Base-by-base conservation (phyloP, 2,113 vertebrate genomes). In the Phrynosoma platyrhinos region DNA sequence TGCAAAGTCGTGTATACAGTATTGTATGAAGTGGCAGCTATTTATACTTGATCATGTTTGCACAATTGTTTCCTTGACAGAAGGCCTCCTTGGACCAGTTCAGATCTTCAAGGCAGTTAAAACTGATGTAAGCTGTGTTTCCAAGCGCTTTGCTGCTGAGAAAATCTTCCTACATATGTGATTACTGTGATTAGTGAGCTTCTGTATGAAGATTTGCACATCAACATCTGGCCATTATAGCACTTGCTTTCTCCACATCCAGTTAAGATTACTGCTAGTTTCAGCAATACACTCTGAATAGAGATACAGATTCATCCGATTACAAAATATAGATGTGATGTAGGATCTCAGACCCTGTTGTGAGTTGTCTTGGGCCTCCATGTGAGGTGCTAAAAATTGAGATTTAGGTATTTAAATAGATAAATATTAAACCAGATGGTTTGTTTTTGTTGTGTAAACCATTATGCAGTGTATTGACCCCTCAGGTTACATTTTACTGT, bases 401-500 rank as follows among this genome's bases (percentile, higher is more conserved):
- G 42, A 25, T 42, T 13, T 27, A 52, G 47, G 25, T 25, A 52
- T 42, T 42, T 78, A 27, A 68, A 68, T 68, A 21, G 36, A 75
- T 75, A 75, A 21, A 25, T 3, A 9, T 12, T 2, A 52, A 23
- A 76, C 36, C 74, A 76, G 32, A 76, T 76, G 74, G 74, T 23
- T 76, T 76, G 74, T 21, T 78, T 78, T 47, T 5, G 47, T 80
- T 58, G 52, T 32, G 5, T 30, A 58, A 80, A 80, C 16, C 8
- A 4, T 78, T 78, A 3, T 13, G 23, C 25, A 10, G 42, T 53
- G 94, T 90, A 30, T 85, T 91, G 84, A 83, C 74, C 90, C 91
- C 64, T 74, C 47, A 71, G 80, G 89, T 92, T 95, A 94, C 92
- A 92, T 93, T 90, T 89, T 87, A 88, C 81, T 0, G 0, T 87